Evolutionary conservation across 2,888 invertebrate species (phyloP).

Genomic region (Xanthostigma xanthostigma): DNA sequence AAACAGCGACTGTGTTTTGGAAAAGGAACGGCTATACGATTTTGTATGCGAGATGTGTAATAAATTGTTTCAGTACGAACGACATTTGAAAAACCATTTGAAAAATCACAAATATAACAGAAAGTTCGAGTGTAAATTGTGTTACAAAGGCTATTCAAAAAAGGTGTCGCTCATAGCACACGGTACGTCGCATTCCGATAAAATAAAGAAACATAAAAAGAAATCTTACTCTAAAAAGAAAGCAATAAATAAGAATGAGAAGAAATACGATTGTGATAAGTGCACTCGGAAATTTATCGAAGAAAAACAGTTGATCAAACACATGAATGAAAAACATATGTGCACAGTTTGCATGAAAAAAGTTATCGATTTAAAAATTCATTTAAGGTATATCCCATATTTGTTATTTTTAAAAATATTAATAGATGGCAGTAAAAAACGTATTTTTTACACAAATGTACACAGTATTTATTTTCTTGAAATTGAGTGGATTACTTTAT

Average conservation of each 20-base stretch:
- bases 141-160: neutral
- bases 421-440: too few relatives aligned
- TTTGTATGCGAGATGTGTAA: too few relatives aligned
- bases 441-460: too few relatives aligned
- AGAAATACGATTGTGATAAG: neutral
- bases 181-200: too few relatives aligned
- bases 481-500: conserved; percentile 1
- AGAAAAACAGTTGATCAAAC: too few relatives aligned
- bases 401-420: too few relatives aligned
- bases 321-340: too few relatives aligned
- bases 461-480: conserved; percentile 18
- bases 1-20: too few relatives aligned
- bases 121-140: neutral
- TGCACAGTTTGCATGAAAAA: neutral
- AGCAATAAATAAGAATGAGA: conserved; percentile 7
- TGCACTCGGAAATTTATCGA: neutral
- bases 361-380: neutral
- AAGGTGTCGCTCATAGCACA: neutral
- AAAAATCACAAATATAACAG: neutral
- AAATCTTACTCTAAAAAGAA: conserved; percentile 15
- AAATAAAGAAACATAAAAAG: conserved; percentile 14
- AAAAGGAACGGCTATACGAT: too few relatives aligned
- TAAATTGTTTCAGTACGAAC: too few relatives aligned
- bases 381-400: conserved; percentile 12
- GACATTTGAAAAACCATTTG: too few relatives aligned